These are phyloP conservation scores for Helogale parvula DNA, from an alignment of 2,113 vertebrate genomes.

Conservation along the genomic window DNA sequence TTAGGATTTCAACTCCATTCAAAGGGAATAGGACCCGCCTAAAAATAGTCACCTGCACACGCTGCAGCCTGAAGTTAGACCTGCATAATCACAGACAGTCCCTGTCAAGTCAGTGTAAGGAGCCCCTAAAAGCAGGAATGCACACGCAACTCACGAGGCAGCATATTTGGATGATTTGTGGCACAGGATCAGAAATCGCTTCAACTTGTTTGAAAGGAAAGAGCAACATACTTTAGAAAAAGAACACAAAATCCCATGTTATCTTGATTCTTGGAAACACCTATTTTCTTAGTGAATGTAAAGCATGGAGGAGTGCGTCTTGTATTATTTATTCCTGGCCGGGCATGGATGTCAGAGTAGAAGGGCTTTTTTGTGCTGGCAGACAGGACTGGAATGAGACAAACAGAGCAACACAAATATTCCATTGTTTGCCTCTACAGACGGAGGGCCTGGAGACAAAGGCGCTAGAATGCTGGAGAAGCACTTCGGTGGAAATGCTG, in stretches of 20 bases:
- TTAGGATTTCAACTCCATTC: conserved; percentile 51
- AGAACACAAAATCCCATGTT: conserved; percentile 55
- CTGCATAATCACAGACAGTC: neutral
- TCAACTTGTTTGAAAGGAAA: conserved; percentile 62
- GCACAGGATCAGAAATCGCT: conserved; percentile 32
- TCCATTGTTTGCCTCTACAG: conserved; percentile 65
- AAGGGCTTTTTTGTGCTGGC: conserved; percentile 31
- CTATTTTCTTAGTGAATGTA: conserved; percentile 71
- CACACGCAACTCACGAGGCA: neutral
- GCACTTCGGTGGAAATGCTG: conserved; percentile 46
- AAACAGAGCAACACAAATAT: conserved; percentile 16
- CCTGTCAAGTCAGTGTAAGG: neutral
- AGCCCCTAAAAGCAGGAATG: neutral
- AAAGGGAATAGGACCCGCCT: conserved; percentile 43
- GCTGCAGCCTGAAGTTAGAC: neutral
- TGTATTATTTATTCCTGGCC: conserved; percentile 68
- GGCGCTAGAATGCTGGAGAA: conserved; percentile 4
- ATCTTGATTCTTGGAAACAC: conserved; percentile 67
- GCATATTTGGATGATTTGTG: conserved; percentile 47
- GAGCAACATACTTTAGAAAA: conserved; percentile 61
- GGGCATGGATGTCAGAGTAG: conserved; percentile 9
- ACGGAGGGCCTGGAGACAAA: conserved; percentile 25
- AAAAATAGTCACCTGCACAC: conserved; percentile 42
- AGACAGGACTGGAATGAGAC: neutral
- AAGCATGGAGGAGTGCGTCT: neutral